phyloP scores from a whole-genome alignment of 2,888 invertebrate genomes.

The Ennomos erosarius region DNA sequence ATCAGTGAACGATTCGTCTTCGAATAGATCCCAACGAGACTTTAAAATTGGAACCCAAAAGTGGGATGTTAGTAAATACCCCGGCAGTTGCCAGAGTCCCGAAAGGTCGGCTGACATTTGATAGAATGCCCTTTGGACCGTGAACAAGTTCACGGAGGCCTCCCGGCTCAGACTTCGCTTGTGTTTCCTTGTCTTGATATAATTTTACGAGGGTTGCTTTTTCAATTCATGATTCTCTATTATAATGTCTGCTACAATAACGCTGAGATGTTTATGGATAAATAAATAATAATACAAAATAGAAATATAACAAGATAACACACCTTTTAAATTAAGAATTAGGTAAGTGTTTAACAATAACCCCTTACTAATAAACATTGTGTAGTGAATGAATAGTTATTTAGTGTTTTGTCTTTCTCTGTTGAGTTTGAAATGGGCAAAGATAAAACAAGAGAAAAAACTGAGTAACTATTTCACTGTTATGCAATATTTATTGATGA shows the following conservation, averaged over 20 bases:
- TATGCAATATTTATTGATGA: too few relatives aligned
- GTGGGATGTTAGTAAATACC: conserved; percentile 50
- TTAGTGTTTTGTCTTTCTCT: too few relatives aligned
- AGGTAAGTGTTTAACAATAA: too few relatives aligned
- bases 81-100: conserved; percentile 42
- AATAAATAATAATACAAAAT: background rate
- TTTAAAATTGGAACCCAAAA: conserved; percentile 1
- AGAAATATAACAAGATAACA: background rate
- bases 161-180: conserved; percentile 22
- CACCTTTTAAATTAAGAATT: too few relatives aligned
- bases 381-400: too few relatives aligned
- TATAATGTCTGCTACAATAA: conserved; percentile 7
- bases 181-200: conserved; percentile 34
- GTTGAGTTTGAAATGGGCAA: too few relatives aligned
- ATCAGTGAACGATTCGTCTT: too few relatives aligned
- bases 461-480: too few relatives aligned
- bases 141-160: conserved; percentile 54
- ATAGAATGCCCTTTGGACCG: conserved; percentile 73
- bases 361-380: too few relatives aligned
- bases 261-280: background rate
- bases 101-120: conserved; percentile 68
- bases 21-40: background rate
- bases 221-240: conserved; percentile 28
- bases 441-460: too few relatives aligned
- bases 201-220: conserved; percentile 34